phyloP scores from a whole-genome alignment of 2,797 vertebrate species.

The Zenarchopterus dispar region DNA sequence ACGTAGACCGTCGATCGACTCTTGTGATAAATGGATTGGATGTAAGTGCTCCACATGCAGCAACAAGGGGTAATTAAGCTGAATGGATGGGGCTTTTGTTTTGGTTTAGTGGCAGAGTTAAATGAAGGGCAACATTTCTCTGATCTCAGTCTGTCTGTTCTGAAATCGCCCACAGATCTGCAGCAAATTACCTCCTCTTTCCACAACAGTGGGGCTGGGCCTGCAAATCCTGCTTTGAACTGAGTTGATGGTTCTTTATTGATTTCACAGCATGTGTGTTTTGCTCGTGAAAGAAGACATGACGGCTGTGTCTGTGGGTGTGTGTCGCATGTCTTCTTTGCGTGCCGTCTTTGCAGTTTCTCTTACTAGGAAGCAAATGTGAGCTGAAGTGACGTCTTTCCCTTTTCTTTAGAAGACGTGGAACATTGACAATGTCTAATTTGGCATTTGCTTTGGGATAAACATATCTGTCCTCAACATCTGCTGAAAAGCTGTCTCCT shows the following conservation, averaged over 20 bases:
- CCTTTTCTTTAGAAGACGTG: constrained; percentile 27
- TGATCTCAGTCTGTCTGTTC: constrained; percentile 43
- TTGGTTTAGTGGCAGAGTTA: constrained; percentile 63
- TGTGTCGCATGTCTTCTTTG: constrained; percentile 7
- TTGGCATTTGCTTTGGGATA: constrained; percentile 45
- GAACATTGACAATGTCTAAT: constrained; percentile 50
- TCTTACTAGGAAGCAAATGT: constrained; percentile 16
- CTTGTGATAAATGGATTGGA: constrained; percentile 64
- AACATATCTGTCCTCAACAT: constrained; percentile 55
- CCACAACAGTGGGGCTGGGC: constrained; percentile 21
- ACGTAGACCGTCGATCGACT: constrained; percentile 37
- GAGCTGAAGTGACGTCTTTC: constrained; percentile 25
- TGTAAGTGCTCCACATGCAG: constrained; percentile 57
- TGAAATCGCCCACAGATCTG: constrained; percentile 43
- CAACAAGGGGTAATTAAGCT: constrained; percentile 64
- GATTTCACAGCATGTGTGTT: constrained; percentile 54
- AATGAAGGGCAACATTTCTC: constrained; percentile 66
- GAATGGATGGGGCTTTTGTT: constrained; percentile 72
- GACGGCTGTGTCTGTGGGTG: constrained; percentile 10
- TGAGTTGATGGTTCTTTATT: constrained; percentile 40
- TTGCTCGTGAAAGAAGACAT: constrained; percentile 27
- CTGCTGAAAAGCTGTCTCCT: constrained; percentile 31
- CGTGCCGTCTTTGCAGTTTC: constrained; percentile 13
- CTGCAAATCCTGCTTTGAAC: constrained; percentile 51
- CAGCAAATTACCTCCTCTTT: constrained; percentile 42